A percentile compares a stretch with the other conserved stretches of the same genome.
Evolutionary conservation across 2,888 invertebrate species (phyloP).

Genomic region (Oscheius sp.): DNA sequence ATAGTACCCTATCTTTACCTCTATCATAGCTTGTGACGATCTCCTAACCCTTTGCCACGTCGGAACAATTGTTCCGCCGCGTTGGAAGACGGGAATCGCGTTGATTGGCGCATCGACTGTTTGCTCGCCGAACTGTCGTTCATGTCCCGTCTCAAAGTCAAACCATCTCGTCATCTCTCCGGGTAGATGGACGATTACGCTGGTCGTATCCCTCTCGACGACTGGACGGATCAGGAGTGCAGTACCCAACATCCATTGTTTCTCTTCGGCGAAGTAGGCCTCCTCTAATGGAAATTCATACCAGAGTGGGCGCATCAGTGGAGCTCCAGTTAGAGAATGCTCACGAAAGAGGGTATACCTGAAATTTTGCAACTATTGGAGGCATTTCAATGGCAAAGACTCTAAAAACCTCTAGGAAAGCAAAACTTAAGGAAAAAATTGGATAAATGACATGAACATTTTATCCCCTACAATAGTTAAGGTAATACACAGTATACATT

Average conservation of each 20-base stretch:
- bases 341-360: constrained; percentile 87
- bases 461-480: no score
- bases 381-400: background rate
- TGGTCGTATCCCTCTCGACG: constrained; percentile 80
- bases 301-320: constrained; percentile 90
- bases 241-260: constrained; percentile 76
- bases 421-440: no score
- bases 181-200: constrained; percentile 88
- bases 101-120: constrained; percentile 49
- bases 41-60: constrained; percentile 86
- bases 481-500: no score
- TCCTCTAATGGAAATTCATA: constrained; percentile 86
- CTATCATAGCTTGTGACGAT: constrained; percentile 79
- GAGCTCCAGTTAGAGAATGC: constrained; percentile 83
- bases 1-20: constrained; percentile 65
- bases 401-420: no score
- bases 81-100: constrained; percentile 85
- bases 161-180: constrained; percentile 71
- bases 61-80: constrained; percentile 88
- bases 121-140: constrained; percentile 31
- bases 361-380: no score
- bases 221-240: constrained; percentile 86
- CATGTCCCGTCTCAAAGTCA: constrained; percentile 50
- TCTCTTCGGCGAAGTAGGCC: constrained; percentile 82
- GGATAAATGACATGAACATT: no score